Conservation (phyloP, 2,797 vertebrate species). For the Gallirallus australis region DNA sequence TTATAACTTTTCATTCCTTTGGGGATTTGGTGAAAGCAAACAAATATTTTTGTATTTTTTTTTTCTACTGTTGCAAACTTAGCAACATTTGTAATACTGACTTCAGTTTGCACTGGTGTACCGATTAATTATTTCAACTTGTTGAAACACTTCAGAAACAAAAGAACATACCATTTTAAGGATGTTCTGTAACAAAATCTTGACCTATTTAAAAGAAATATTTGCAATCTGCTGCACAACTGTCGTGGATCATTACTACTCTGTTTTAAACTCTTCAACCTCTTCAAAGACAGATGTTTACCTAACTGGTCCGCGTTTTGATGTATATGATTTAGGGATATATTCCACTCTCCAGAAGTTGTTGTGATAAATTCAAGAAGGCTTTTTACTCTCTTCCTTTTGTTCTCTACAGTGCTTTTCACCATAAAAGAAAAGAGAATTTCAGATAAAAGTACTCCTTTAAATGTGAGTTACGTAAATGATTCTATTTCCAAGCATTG, state of each 20-base stretch:
- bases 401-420: not conserved
- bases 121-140: not conserved
- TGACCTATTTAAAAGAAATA: constrained; percentile 30
- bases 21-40: not conserved
- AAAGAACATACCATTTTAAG: not conserved
- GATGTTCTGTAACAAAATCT: not conserved
- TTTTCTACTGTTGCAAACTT: not conserved
- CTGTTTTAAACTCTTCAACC: constrained; percentile 48
- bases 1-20: not conserved
- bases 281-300: constrained; percentile 48
- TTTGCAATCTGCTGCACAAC: constrained; percentile 7
- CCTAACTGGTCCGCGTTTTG: not conserved
- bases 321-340: not conserved
- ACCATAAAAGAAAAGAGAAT: not conserved
- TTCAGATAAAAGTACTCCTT: not conserved
- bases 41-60: not conserved
- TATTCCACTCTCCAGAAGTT: not conserved
- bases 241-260: constrained; percentile 26
- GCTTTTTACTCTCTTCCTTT: not conserved
- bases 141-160: not conserved
- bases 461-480: not conserved
- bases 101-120: not conserved
- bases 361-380: constrained; percentile 1
- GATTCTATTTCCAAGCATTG: not conserved
- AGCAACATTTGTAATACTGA: not conserved